These are phyloP conservation scores for Epinotia bilunana DNA, from an alignment of 2,888 invertebrate genomes.

Conservation along the genomic window DNA sequence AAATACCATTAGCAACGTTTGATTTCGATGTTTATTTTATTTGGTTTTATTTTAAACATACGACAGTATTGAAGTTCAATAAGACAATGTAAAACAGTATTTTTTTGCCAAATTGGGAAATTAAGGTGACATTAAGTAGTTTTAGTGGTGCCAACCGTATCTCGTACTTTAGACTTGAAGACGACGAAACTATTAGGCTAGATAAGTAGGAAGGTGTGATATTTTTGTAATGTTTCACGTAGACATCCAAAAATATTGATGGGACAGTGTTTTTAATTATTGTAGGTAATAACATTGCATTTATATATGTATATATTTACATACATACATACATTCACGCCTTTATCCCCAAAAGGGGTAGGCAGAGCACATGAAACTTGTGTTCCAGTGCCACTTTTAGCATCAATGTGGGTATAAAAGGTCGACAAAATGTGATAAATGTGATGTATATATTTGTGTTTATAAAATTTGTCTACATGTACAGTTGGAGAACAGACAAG, in stretches of 20 bases:
- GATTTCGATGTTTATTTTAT: background rate
- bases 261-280: slow-evolving; percentile 1
- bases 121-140: slow-evolving; percentile 42
- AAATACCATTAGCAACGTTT: background rate
- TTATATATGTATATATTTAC: too few species aligned
- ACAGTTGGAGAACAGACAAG: too few species aligned
- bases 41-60: slow-evolving; percentile 9
- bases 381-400: too few species aligned
- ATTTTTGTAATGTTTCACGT: slow-evolving; percentile 44
- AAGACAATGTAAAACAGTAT: slow-evolving; percentile 30
- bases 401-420: too few species aligned
- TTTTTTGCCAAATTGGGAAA: slow-evolving; percentile 46
- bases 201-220: slow-evolving; percentile 29
- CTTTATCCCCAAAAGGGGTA: too few species aligned
- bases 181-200: slow-evolving; percentile 21
- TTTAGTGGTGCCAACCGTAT: slow-evolving; percentile 52
- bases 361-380: too few species aligned
- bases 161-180: slow-evolving; percentile 39
- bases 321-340: too few species aligned
- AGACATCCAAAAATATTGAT: slow-evolving; percentile 9
- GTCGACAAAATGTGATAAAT: too few species aligned
- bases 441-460: background rate
- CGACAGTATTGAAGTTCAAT: slow-evolving; percentile 23
- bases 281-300: slow-evolving; percentile 25
- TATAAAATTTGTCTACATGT: background rate